Evolutionary conservation across 2,888 invertebrate genomes (phyloP), one percentile per base, ranked within the genome.

Genomic region (Pandemis cinnamomeana): DNA sequence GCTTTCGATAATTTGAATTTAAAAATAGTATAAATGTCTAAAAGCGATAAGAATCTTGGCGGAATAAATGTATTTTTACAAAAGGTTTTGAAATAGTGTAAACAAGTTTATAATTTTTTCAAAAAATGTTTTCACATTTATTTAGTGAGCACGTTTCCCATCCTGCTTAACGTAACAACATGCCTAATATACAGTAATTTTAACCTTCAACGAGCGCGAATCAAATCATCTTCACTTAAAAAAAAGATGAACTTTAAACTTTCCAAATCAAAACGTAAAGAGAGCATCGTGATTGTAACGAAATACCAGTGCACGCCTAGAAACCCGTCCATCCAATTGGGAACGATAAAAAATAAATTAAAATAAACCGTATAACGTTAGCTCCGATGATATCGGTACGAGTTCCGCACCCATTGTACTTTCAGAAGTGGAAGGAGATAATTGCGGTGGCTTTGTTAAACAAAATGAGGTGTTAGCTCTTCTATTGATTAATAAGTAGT

Each of bases 401-500:
- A 80, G 84, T 83, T 86, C 84, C 86, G 84, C 84, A 83, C 80
- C 90, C 84, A 93, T 93, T 93, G 92, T 93, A 84, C 87, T 86
- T 83, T 84, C 81, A 83, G 85, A 89, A 87, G 87, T 87, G 85
- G 89, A 87, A 90, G 88, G 86, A 86, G 89, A 90, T 92, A 94
- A 94, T 93, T 93, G 93, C 90, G 89, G 89, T 81, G 79, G 88
- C 91, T 92, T 94, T 94, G 92, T 93, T 91, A 92, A 86, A 91
- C 87, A 91, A 93, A 93, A 93, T 93, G 92, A 93, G 90, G 93
- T 93, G 93, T 93, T 92, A 92, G 91, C 90, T 92, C 87, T 90
- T 87, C 89, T 91, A 92, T 93, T 92, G 91, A 91, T 91, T 92
- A 92, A 92, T 91, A 91, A 91, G 89, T 89, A 87, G 90, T 88